A percentile compares a stretch with the other conserved stretches of the same genome.
Conservation (phyloP, 1,140 invertebrate species). For the Eriocheir sinensis region DNA sequence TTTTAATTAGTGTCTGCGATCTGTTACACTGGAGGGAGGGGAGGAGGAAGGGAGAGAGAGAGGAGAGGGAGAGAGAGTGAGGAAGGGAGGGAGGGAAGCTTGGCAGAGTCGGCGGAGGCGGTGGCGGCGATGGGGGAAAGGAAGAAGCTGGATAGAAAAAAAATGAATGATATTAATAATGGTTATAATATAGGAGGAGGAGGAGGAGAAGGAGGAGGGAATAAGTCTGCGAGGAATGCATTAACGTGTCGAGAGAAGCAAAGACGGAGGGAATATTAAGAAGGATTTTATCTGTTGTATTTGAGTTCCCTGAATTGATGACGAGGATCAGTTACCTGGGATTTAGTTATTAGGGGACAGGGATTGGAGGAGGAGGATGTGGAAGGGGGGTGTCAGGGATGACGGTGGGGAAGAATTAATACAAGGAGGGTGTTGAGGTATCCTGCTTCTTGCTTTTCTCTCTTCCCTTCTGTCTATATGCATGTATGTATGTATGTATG, state of each 20-base stretch:
- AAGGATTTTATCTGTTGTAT: constrained; percentile 46
- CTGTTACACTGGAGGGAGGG: neutral
- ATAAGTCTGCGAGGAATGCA: neutral
- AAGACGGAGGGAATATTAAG: constrained; percentile 39
- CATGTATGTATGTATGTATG: too few relatives aligned
- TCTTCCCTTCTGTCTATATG: neutral
- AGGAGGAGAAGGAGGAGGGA: neutral
- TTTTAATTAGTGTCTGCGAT: constrained; percentile 33
- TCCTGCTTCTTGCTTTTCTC: neutral
- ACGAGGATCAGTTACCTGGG: neutral
- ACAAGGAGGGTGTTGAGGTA: neutral
- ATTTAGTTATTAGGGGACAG: neutral
- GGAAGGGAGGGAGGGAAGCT: neutral
- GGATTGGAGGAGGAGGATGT: neutral
- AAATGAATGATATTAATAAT: too few relatives aligned
- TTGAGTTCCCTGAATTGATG: constrained; percentile 48
- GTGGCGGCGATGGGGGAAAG: too few relatives aligned
- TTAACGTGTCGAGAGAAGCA: constrained; percentile 24
- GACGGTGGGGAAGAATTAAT: neutral
- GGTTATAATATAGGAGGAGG: neutral
- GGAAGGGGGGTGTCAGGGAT: too few relatives aligned
- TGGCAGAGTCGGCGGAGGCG: too few relatives aligned
- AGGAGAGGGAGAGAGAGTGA: neutral
- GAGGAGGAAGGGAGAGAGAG: neutral
- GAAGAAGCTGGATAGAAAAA: too few relatives aligned